A percentile compares a stretch with the other conserved stretches of the same genome.
Conservation (phyloP, 2,888 invertebrate genomes). For the Diarsia brunnea region DNA sequence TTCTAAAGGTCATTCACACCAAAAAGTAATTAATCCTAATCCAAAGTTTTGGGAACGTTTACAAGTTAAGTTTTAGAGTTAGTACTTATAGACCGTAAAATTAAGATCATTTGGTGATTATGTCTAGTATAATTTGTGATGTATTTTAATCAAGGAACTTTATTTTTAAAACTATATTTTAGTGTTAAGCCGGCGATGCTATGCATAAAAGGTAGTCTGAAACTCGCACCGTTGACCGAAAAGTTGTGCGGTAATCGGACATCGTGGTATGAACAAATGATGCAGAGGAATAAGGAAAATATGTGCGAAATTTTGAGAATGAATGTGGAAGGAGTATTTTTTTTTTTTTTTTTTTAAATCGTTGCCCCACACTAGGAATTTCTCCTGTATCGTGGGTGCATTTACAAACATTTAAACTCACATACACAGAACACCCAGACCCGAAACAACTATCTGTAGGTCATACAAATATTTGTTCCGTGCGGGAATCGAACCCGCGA, state of each 20-base stretch:
- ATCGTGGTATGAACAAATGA: neutral
- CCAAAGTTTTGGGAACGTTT: constrained; percentile 40
- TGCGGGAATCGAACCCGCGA: too few relatives aligned
- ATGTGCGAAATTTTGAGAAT: too few relatives aligned
- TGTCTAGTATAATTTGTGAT: neutral
- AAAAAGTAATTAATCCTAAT: constrained; percentile 60
- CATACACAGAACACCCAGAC: too few relatives aligned
- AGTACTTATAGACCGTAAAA: constrained; percentile 38
- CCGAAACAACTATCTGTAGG: too few relatives aligned
- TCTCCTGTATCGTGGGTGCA: too few relatives aligned
- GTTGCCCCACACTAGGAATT: too few relatives aligned
- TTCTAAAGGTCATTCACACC: constrained; percentile 41
- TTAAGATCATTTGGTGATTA: constrained; percentile 31
- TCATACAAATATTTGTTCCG: too few relatives aligned
- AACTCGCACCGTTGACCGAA: neutral
- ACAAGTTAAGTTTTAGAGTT: constrained; percentile 50
- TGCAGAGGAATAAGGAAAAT: too few relatives aligned
- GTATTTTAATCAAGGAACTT: neutral
- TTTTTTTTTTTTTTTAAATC: too few relatives aligned
- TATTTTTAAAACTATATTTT: neutral
- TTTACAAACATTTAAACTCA: too few relatives aligned
- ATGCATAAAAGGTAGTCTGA: neutral
- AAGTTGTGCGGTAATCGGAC: neutral
- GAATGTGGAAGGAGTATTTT: too few relatives aligned
- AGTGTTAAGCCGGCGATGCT: neutral